Conservation (phyloP, 2,888 invertebrate species). For the Pollenia amentaria region DNA sequence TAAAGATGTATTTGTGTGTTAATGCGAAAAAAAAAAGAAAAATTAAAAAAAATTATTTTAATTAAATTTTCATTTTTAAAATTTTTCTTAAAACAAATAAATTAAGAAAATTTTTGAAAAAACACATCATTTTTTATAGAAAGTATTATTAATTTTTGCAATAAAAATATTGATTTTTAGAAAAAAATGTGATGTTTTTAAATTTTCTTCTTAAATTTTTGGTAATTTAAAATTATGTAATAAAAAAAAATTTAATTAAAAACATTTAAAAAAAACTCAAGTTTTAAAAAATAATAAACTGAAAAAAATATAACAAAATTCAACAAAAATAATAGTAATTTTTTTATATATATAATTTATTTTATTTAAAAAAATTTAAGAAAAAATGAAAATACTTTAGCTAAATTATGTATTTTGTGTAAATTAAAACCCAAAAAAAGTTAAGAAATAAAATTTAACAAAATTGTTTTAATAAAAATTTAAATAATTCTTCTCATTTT, state of each 20-base stretch:
- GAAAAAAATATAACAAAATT: conserved; percentile 73
- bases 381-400: conserved; percentile 64
- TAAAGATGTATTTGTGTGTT: conserved; percentile 79
- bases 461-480: conserved; percentile 65
- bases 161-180: conserved; percentile 58
- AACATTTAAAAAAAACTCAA: conserved; percentile 74
- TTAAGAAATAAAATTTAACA: conserved; percentile 53
- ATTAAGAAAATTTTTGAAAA: conserved; percentile 79
- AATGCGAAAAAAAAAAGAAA: conserved; percentile 48
- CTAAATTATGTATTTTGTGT: conserved; percentile 66
- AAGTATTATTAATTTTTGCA: conserved; percentile 66
- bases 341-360: conserved; percentile 44
- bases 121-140: conserved; percentile 81
- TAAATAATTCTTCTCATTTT: conserved; percentile 54
- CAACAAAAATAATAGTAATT: conserved; percentile 69
- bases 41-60: conserved; percentile 51
- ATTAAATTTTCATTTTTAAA: conserved; percentile 64
- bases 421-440: conserved; percentile 53
- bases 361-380: conserved; percentile 48
- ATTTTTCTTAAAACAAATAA: conserved; percentile 82
- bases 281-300: conserved; percentile 65
- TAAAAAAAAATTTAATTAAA: conserved; percentile 77
- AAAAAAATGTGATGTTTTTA: conserved; percentile 76
- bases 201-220: conserved; percentile 69
- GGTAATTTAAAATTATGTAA: conserved; percentile 59